phyloP scores from a whole-genome alignment of 2,888 invertebrate genomes.

The Noctua comes region DNA sequence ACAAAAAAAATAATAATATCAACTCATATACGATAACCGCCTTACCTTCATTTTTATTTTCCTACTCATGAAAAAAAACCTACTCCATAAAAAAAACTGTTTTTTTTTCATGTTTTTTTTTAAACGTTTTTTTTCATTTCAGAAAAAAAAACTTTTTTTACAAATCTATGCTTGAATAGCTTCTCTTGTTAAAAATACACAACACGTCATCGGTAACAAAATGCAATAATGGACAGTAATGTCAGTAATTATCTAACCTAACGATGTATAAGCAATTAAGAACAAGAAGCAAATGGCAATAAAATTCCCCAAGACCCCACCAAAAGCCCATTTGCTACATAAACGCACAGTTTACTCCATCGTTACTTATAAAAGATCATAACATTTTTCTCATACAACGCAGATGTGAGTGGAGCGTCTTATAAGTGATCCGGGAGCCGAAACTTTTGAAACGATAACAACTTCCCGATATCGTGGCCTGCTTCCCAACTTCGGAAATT shows the following conservation, averaged over 20 bases:
- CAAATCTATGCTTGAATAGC: background rate
- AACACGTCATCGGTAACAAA: background rate
- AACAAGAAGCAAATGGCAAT: constrained; percentile 25
- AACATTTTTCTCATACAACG: constrained; percentile 62
- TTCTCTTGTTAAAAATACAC: background rate
- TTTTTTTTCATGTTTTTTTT: too few species aligned
- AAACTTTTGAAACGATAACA: constrained; percentile 72
- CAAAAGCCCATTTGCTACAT: constrained; percentile 32
- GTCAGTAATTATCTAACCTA: constrained; percentile 3
- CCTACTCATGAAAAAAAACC: too few species aligned
- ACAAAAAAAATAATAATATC: too few species aligned
- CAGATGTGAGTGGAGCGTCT: constrained; percentile 58
- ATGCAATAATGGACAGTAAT: background rate
- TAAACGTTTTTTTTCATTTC: too few species aligned
- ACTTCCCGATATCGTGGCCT: constrained; percentile 71
- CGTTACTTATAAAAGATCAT: constrained; percentile 59
- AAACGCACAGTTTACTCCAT: constrained; percentile 39
- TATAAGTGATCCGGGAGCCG: constrained; percentile 63
- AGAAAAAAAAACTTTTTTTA: too few species aligned
- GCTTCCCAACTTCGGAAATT: constrained; percentile 71
- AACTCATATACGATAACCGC: too few species aligned
- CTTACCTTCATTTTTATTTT: too few species aligned
- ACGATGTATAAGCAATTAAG: constrained; percentile 10
- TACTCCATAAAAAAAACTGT: too few species aligned
- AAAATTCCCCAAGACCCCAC: constrained; percentile 10